Evolutionary conservation across 2,113 vertebrate species (phyloP), one percentile per base, ranked within the genome.

Genomic region (Nothocercus nigrocapillus): DNA sequence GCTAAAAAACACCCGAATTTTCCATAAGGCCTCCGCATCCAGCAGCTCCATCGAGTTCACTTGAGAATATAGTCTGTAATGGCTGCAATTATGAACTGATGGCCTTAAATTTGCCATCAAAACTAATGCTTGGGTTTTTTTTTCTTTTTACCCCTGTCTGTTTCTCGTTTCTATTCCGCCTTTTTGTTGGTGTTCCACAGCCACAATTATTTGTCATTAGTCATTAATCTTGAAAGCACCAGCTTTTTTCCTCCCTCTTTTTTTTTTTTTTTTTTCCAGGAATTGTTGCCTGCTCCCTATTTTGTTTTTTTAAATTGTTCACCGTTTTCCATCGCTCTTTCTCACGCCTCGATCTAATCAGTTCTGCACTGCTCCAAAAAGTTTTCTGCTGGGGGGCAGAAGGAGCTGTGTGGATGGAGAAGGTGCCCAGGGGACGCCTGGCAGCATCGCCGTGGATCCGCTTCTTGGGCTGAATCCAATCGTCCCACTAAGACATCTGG

Each of bases 171-270:
- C 93, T 54, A 79, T 90, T 73, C 89, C 53, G 77, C 77, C 74
- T 92, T 90, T 92, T 67, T 2, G 3, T 18, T 75, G 83, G 67
- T 93, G 83, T 96, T 92, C 74, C 90, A 76, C 78, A 79, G 91
- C 84, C 89, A 82, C 93, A 95, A 95, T 96, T 96, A 96, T 87
- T 96, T 96, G 92, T 89, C 93, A 87, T 96, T 96, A 97, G 93
- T 82, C 90, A 90, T 92, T 96, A 93, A 95, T 96, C 90, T 94
- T 89, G 90, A 95, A 92, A 96, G 92, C 90, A 87, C 93, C 83
- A 54, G 73, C 36, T 88, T 78, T 72, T 84, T 64, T 36, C 49
- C 20, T 10, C 49, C 49, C 47, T 49, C 20, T 21, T 22, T n/a
- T 51, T 66, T 88, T 11, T 12, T 7, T 12, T 51, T 51, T 28